These are phyloP conservation scores for Bubalus kerabau DNA, from an alignment of 2,113 vertebrate species.

Conservation along the genomic window DNA sequence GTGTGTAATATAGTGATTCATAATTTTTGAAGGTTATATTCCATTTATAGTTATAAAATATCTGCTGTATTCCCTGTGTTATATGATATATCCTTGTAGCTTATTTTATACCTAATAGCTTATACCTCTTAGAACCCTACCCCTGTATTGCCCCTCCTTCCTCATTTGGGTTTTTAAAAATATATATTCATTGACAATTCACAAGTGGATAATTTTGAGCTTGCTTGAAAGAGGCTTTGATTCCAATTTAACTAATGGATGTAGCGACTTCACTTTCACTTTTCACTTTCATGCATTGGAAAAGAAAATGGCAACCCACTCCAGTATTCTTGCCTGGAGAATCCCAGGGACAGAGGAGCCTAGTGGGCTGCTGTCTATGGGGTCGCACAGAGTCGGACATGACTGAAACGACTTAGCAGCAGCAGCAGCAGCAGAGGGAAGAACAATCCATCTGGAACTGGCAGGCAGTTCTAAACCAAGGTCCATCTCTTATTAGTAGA, in stretches of 20 bases:
- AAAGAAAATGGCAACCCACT: no score
- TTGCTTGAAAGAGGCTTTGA: not conserved
- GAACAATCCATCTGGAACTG: not conserved
- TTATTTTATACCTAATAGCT: not conserved
- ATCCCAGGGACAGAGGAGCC: no score
- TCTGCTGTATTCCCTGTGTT: not conserved
- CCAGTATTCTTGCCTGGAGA: no score
- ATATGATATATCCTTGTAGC: not conserved
- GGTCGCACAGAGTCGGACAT: no score
- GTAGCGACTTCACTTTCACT: no score
- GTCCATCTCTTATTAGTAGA: not conserved
- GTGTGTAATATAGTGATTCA: not conserved
- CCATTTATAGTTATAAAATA: not conserved
- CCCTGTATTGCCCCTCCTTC: not conserved
- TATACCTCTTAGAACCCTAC: not conserved
- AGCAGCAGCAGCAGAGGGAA: not conserved
- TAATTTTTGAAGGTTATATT: not conserved
- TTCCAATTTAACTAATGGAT: not conserved
- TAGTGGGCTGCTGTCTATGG: no score
- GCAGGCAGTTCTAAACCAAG: not conserved
- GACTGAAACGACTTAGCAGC: no score
- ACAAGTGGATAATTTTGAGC: not conserved
- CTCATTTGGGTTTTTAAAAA: not conserved
- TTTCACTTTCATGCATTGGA: no score
- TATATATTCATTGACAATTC: not conserved